Evolutionary conservation across 2,797 vertebrate genomes (phyloP).

Genomic region (Tenualosa ilisha): DNA sequence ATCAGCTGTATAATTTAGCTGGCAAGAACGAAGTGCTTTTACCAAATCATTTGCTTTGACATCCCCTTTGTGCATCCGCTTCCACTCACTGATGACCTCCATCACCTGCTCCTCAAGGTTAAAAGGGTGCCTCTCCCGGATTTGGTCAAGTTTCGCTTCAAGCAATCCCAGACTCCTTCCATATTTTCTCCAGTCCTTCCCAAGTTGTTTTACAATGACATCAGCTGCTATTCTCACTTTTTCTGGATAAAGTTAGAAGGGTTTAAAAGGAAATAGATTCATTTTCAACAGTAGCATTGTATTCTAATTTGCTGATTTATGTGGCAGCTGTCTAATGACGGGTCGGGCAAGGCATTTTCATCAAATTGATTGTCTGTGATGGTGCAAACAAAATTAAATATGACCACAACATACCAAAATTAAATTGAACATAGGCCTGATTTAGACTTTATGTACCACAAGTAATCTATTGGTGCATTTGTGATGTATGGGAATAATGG

Average conservation of each 20-base stretch:
- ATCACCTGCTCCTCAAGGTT: constrained; percentile 71
- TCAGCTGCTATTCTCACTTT: constrained; percentile 66
- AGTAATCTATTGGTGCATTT: too few species aligned
- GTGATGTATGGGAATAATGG: too few species aligned
- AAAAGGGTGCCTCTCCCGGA: constrained; percentile 61
- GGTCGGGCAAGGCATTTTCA: too few species aligned
- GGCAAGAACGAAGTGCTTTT: constrained; percentile 72
- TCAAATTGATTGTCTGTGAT: too few species aligned
- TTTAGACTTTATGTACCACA: too few species aligned
- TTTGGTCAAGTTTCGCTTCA: constrained; percentile 72
- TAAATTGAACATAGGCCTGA: too few species aligned
- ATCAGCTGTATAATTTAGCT: constrained; percentile 81
- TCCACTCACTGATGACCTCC: constrained; percentile 80
- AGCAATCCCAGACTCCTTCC: constrained; percentile 74
- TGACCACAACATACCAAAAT: too few species aligned
- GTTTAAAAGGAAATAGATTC: background rate
- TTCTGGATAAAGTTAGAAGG: constrained; percentile 53
- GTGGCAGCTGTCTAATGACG: background rate
- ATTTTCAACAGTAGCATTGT: background rate
- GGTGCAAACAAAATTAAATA: too few species aligned
- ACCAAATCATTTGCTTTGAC: constrained; percentile 70
- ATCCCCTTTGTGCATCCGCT: constrained; percentile 52
- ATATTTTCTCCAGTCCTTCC: constrained; percentile 75
- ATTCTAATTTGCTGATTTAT: background rate
- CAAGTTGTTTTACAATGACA: constrained; percentile 70